phyloP scores from a whole-genome alignment of 1,140 invertebrate genomes.

The Lamellibrachia luymesi region DNA sequence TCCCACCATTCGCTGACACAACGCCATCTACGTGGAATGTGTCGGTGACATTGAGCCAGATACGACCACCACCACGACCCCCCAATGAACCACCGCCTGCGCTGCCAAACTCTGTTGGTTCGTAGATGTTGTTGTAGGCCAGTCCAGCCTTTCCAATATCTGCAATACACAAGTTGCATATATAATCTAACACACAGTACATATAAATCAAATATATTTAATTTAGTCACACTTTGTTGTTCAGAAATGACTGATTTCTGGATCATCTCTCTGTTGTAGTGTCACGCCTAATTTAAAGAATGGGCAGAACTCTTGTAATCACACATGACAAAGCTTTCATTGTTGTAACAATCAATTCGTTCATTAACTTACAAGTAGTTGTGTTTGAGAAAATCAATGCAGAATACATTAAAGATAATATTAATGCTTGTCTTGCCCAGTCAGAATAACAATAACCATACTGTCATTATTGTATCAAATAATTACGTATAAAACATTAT shows the following conservation, averaged over 20 bases:
- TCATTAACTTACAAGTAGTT: neutral
- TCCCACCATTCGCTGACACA: conserved; percentile 36
- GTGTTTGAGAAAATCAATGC: neutral
- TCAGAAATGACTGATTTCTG: neutral
- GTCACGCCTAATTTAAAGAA: too few species aligned
- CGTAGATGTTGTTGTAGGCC: conserved; percentile 41
- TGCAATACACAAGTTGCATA: conserved; percentile 18
- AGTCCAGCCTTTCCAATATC: conserved; percentile 32
- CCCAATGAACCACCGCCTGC: conserved; percentile 38
- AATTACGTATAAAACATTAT: neutral
- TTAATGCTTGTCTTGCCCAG: too few species aligned
- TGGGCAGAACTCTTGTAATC: neutral
- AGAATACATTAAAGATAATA: too few species aligned
- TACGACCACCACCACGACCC: conserved; percentile 42
- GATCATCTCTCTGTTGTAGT: neutral
- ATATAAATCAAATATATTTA: too few species aligned
- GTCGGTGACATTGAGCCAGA: conserved; percentile 46
- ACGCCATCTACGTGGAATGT: conserved; percentile 40
- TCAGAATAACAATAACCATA: too few species aligned
- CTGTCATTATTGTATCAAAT: neutral
- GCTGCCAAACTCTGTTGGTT: conserved; percentile 41
- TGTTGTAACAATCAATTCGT: neutral
- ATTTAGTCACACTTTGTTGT: neutral
- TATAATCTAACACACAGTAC: neutral
- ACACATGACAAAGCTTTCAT: neutral